These are phyloP conservation scores for Aricia artaxerxes DNA, from an alignment of 2,888 invertebrate species.

Conservation along the genomic window DNA sequence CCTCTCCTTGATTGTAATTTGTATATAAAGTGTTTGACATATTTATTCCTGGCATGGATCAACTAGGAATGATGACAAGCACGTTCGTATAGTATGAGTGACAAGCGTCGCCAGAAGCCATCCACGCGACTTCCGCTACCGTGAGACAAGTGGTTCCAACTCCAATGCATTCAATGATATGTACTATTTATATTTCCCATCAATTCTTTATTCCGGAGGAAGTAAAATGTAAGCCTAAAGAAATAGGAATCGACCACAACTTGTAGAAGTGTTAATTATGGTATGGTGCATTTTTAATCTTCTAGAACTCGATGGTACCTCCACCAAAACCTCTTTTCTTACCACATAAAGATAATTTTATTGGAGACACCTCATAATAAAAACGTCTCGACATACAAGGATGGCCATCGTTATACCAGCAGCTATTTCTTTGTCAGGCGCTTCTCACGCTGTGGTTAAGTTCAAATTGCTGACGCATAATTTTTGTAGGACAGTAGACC, in stretches of 20 bases:
- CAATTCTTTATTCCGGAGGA: background rate
- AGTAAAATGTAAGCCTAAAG: background rate
- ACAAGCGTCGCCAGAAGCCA: background rate
- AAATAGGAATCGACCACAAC: background rate
- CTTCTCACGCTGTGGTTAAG: slow-evolving; percentile 1
- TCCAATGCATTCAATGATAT: background rate
- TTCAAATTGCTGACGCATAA: slow-evolving; percentile 1
- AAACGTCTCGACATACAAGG: background rate
- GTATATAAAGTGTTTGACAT: background rate
- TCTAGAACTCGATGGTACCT: too few species aligned
- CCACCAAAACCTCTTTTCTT: too few species aligned
- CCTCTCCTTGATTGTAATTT: background rate
- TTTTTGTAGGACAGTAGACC: background rate
- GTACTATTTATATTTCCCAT: slow-evolving; percentile 1
- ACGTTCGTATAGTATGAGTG: background rate
- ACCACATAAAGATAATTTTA: too few species aligned
- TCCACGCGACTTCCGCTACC: slow-evolving; percentile 3
- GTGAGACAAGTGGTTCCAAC: slow-evolving; percentile 1
- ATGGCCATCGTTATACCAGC: background rate
- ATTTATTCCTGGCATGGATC: background rate
- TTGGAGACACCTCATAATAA: background rate
- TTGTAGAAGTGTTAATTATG: too few species aligned
- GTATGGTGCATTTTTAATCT: too few species aligned
- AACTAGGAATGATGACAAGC: background rate
- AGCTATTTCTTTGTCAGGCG: background rate